These are phyloP conservation scores for Pseudomyrmex flavicornis DNA, from an alignment of 1,140 invertebrate genomes.

Conservation along the genomic window DNA sequence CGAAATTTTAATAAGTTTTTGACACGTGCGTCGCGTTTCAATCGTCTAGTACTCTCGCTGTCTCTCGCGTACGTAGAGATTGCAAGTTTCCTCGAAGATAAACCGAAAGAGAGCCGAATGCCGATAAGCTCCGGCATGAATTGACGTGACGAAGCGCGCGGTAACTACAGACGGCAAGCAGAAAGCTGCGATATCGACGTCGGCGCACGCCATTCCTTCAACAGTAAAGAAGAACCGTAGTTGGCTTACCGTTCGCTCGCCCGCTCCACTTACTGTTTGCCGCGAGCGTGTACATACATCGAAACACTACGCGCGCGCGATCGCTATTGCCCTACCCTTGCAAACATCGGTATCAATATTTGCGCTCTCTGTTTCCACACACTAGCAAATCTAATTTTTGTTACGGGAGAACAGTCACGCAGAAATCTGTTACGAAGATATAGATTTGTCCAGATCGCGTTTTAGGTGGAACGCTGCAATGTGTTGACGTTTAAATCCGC, in stretches of 20 bases:
- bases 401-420: constrained; percentile 9
- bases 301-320: constrained; percentile 28
- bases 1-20: background rate
- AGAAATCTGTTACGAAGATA: constrained; percentile 34
- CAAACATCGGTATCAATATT: constrained; percentile 57
- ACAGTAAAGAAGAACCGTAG: constrained; percentile 18
- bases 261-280: constrained; percentile 25
- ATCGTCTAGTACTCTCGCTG: background rate
- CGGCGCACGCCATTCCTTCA: constrained; percentile 38
- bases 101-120: background rate
- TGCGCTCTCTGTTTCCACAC: constrained; percentile 1
- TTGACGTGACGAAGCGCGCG: constrained; percentile 25
- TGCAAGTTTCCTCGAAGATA: constrained; percentile 20
- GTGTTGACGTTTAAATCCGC: background rate
- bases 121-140: constrained; percentile 29
- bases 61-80: background rate
- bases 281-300: constrained; percentile 15
- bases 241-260: constrained; percentile 43
- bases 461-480: background rate
- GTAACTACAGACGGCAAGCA: constrained; percentile 54
- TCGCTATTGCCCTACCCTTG: constrained; percentile 7
- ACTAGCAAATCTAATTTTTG: constrained; percentile 34
- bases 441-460: background rate
- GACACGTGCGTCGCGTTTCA: background rate
- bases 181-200: constrained; percentile 58